These are phyloP conservation scores for Teleogryllus oceanicus DNA, from an alignment of 2,888 invertebrate genomes.

Conservation along the genomic window DNA sequence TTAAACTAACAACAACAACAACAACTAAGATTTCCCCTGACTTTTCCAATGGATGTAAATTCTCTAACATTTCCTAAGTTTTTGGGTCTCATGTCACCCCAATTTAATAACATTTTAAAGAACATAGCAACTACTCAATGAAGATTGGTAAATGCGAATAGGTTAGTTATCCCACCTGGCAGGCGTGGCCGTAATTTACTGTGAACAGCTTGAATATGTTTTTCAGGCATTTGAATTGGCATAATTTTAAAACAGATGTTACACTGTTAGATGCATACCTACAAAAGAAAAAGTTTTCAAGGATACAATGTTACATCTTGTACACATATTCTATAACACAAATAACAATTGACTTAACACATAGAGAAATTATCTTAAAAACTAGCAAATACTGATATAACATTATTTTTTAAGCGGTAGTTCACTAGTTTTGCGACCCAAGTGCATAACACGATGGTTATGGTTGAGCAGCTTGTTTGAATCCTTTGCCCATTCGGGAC, in stretches of 20 bases:
- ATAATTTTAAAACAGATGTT: constrained; percentile 64
- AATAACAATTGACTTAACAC: neutral
- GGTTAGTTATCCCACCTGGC: too few relatives aligned
- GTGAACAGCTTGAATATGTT: too few relatives aligned
- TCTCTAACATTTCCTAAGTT: too few relatives aligned
- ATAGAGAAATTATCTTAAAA: constrained; percentile 27
- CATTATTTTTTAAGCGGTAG: constrained; percentile 33
- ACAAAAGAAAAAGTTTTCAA: constrained; percentile 26
- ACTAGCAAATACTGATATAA: constrained; percentile 27
- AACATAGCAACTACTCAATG: too few relatives aligned
- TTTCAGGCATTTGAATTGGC: too few relatives aligned
- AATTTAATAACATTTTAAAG: too few relatives aligned
- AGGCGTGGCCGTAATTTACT: too few relatives aligned
- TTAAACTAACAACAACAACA: too few relatives aligned
- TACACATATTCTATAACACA: neutral
- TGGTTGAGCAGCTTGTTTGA: constrained; percentile 60
- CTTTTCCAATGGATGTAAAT: too few relatives aligned
- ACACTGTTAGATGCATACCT: constrained; percentile 63
- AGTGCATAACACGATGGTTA: constrained; percentile 57
- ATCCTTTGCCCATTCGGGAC: constrained; percentile 58
- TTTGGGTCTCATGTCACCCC: too few relatives aligned
- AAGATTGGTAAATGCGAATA: too few relatives aligned
- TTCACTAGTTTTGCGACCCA: constrained; percentile 44
- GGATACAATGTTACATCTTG: neutral
- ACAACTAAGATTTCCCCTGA: too few relatives aligned